Evolutionary conservation across 2,888 invertebrate species (phyloP), one percentile per base, ranked within the genome.

Genomic region (Hymenopus coronatus): DNA sequence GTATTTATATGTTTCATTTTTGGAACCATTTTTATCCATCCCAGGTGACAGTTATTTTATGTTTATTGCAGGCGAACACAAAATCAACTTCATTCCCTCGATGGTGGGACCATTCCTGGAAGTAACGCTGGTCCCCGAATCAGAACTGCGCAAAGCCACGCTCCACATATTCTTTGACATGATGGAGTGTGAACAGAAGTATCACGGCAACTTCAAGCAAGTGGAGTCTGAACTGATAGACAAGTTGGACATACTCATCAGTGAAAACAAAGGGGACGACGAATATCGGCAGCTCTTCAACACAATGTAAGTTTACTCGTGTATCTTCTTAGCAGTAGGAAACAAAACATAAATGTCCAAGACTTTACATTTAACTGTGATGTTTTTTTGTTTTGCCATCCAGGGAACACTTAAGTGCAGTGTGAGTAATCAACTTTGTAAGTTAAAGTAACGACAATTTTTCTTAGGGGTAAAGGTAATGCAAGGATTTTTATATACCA

Each of bases 171-270:
- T 99, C 91, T 98, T 98, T 92, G 98, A 98, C 91, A 97, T 99
- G 95, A 98, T 99, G 97, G 97, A 98, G 91, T 97, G 97, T 91
- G 98, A 99, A 92, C 96, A 97, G 90, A 94, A 94, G 92, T 96
- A 96, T 2, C 95, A 97, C 0, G 98, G 98, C 0, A 97, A 97
- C 91, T 98, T 98, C 91, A 96, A 97, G 89, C 95, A 98, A 93
- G 98, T 99, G 1, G 99, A 99, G 92, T 97, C 97, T 28, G 98
- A 98, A 91, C 94, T 99, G 7, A 98, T 99, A 88, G 98, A 99
- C 92, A 98, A 98, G 92, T 94, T 98, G 91, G 99, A 99, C 94
- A 97, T 98, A 90, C 94, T 98, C 40, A 97, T 99, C 85, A 98
- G 98, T 89, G 97, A 98, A 92, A 98, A 98, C 93, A 98, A 98